phyloP scores from a whole-genome alignment of 2,113 vertebrate species.

The Lamprotornis superbus region DNA sequence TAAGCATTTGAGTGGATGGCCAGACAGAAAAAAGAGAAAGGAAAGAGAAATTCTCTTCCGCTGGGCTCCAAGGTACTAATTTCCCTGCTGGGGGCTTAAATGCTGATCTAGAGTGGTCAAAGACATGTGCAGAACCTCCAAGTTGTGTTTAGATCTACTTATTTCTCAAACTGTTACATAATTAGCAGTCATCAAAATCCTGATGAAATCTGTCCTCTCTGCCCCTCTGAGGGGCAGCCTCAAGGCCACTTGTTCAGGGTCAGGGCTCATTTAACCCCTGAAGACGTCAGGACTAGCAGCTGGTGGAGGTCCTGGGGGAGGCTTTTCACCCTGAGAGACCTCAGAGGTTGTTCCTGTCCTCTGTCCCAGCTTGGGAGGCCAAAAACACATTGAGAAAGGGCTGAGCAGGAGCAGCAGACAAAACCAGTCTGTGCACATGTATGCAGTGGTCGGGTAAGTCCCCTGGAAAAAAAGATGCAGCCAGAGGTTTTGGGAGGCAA shows the following conservation, averaged over 20 bases:
- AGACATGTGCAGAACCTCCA: neutral
- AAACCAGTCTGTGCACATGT: accelerated
- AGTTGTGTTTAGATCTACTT: neutral
- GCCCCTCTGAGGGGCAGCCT: neutral
- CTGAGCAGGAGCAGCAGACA: neutral
- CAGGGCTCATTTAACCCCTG: accelerated
- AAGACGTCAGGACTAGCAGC: neutral
- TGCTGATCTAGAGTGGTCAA: neutral
- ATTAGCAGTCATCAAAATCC: neutral
- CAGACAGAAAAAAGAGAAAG: neutral
- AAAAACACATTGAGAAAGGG: neutral
- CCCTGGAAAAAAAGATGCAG: accelerated
- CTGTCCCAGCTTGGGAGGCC: neutral
- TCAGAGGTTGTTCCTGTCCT: neutral
- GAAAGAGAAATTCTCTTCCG: neutral
- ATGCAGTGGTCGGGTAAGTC: neutral
- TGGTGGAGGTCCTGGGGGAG: neutral
- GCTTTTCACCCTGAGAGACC: neutral
- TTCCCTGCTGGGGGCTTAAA: neutral
- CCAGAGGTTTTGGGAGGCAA: accelerated
- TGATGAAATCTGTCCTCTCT: neutral
- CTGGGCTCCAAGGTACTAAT: neutral
- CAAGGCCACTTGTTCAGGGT: neutral
- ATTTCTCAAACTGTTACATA: neutral
- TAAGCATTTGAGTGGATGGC: neutral